Evolutionary conservation across 2,797 vertebrate species (phyloP), one percentile per base, ranked within the genome.

Genomic region (Eptatretus atami): DNA sequence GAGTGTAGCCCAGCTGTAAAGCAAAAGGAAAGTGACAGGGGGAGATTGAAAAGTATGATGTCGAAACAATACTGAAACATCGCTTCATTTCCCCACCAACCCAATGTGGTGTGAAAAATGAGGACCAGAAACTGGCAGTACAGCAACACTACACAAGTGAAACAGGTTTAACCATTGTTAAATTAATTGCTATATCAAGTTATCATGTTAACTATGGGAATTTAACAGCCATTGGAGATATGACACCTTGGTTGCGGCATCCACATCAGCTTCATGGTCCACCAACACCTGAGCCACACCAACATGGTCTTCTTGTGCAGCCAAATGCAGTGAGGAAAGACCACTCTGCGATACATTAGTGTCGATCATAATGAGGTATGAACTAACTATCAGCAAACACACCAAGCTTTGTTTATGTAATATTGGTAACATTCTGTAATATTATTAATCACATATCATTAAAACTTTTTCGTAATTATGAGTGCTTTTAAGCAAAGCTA

Each of bases 241-340:
- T 57, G 52, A 70, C 76, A 95, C 92, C 81, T 94, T 98, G n/a
- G 92, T 98, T 71, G 84, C 84, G 65, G 87, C 83, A 68, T 96
- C 83, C n/a, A 81, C 73, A 71, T 78, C 81, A 54, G 83, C 81
- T 25, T 77, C 78, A 0, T 86, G 73, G 67, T 75, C 82, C 66
- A 78, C 73, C 25, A 98, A 77, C 64, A 87, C 81, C 66, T 92
- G 83, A 0, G 79, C 83, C 15, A 86, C 84, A 1, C 76, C 76
- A 65, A 96, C 82, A 75, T 77, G 87, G 71, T 98, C 92, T 69
- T 94, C 90, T 71, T 98, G 92, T 61, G 87, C 90, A 57, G 85
- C 83, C 52, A 98, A 80, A 73, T 98, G 92, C 70, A 95, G 77
- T 61, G 86, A 78, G 11, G 85, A 86, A 72, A 98, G 77, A 63